A percentile compares a stretch with the other conserved stretches of the same genome.
Conservation (phyloP, 2,113 vertebrate species). For the Phoenicopterus ruber region DNA sequence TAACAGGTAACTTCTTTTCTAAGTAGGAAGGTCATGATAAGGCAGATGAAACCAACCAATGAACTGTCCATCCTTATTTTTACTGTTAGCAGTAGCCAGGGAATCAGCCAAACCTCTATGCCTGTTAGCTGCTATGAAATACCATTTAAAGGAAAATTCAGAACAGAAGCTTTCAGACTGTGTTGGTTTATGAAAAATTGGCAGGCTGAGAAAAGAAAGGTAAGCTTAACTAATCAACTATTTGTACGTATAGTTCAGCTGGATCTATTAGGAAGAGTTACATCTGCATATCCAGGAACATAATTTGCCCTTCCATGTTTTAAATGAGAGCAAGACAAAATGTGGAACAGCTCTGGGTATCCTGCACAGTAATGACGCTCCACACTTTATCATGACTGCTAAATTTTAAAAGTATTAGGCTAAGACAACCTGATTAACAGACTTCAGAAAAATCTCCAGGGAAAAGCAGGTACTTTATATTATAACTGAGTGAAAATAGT, state of each 20-base stretch:
- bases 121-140: background rate
- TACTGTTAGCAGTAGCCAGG: background rate
- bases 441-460: background rate
- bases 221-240: background rate
- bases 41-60: background rate
- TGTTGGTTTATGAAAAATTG: background rate
- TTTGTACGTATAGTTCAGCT: background rate
- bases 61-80: background rate
- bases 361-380: background rate
- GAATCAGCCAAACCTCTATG: background rate
- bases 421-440: background rate
- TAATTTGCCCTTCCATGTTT: background rate
- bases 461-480: background rate
- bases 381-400: background rate
- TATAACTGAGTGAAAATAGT: background rate
- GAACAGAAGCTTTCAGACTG: background rate
- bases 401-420: background rate
- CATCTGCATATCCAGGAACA: background rate
- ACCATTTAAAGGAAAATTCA: background rate
- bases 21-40: background rate
- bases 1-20: background rate
- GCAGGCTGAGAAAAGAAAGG: background rate
- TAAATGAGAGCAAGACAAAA: background rate
- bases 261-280: background rate
- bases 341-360: background rate